Percentiles rank a stretch among this genome's conserved stretches.
Conservation (phyloP, 1,140 invertebrate genomes). For the Bactericera cockerelli region DNA sequence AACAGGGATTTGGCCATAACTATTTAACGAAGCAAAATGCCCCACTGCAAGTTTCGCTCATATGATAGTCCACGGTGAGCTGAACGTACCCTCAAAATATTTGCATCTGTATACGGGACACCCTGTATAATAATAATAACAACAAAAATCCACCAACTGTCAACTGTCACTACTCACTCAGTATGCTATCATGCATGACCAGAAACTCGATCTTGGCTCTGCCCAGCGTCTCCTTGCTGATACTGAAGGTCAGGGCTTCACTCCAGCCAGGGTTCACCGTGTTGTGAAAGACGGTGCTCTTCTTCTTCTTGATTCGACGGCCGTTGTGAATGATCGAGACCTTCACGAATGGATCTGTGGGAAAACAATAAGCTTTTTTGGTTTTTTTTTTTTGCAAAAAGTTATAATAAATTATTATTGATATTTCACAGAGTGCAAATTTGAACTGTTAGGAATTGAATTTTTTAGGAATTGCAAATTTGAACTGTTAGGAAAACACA, state of each 20-base stretch:
- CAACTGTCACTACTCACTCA: constrained; percentile 25
- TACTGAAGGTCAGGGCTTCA: constrained; percentile 70
- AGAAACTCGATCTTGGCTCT: constrained; percentile 35
- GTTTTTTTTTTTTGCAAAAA: neutral
- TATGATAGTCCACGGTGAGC: too few species aligned
- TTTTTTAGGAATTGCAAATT: too few species aligned
- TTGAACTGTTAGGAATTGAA: neutral
- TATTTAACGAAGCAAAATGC: too few species aligned
- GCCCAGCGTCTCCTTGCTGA: constrained; percentile 39
- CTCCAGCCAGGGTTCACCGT: constrained; percentile 74
- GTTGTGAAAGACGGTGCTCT: constrained; percentile 71
- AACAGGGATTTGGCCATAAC: too few species aligned
- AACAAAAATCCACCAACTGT: too few species aligned
- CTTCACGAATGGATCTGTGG: constrained; percentile 64
- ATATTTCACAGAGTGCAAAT: neutral
- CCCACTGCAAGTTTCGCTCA: too few species aligned
- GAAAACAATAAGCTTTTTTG: constrained; percentile 1
- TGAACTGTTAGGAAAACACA: too few species aligned
- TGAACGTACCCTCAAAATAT: too few species aligned
- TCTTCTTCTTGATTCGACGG: constrained; percentile 71
- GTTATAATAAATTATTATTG: too few species aligned
- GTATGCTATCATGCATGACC: constrained; percentile 35
- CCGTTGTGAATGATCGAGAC: constrained; percentile 61
- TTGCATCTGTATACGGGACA: too few species aligned
- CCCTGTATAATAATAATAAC: too few species aligned